Conservation (phyloP, 2,113 vertebrate genomes). For the Alouatta palliata region DNA sequence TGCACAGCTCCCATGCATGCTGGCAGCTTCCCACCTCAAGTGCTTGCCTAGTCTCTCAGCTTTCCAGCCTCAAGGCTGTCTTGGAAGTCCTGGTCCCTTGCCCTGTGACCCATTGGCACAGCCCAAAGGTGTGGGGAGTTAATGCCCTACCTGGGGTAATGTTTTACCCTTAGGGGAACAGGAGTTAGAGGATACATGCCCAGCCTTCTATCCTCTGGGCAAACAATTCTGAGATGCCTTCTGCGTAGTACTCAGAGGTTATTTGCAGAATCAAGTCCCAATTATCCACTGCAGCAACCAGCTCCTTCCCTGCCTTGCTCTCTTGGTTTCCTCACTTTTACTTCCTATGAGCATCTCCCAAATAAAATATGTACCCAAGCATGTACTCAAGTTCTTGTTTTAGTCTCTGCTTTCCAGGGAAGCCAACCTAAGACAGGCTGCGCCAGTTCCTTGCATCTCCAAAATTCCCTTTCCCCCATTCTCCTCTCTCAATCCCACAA, state of each 20-base stretch:
- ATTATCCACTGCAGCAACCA: not conserved
- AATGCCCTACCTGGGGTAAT: not conserved
- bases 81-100: not conserved
- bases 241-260: not conserved
- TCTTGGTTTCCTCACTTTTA: not conserved
- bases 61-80: not conserved
- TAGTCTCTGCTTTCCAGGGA: not conserved
- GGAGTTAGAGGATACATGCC: too few species aligned
- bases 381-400: not conserved
- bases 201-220: not conserved
- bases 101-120: not conserved
- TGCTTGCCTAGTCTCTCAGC: not conserved
- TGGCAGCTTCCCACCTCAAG: not conserved
- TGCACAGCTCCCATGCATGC: rapidly evolving
- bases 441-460: not conserved
- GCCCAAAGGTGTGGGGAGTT: not conserved
- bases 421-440: not conserved
- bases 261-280: not conserved
- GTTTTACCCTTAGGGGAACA: not conserved
- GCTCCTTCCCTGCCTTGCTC: not conserved
- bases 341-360: not conserved
- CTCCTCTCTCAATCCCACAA: not conserved
- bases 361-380: not conserved
- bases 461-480: not conserved
- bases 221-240: not conserved